A percentile compares a stretch with the other conserved stretches of the same genome.
These are phyloP conservation scores for Amblyjoppa proteus DNA, from an alignment of 2,888 invertebrate genomes.

Conservation along the genomic window DNA sequence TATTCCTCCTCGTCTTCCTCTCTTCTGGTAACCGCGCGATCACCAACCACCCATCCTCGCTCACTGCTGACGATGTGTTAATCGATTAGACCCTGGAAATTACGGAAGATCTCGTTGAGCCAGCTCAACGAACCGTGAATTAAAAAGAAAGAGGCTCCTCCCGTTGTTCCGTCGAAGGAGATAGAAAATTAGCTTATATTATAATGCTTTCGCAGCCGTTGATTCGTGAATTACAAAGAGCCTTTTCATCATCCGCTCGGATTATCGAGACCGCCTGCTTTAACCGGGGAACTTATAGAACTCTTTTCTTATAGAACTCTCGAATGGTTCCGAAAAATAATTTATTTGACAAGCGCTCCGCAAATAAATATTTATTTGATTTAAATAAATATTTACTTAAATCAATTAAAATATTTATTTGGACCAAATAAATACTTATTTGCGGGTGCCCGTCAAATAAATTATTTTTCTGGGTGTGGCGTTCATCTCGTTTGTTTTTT, in stretches of 20 bases:
- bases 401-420: no score
- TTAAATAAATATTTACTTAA: no score
- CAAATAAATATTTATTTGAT: no score
- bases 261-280: neutral
- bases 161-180: neutral
- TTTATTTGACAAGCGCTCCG: no score
- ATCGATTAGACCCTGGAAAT: constrained; percentile 11
- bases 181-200: constrained; percentile 12
- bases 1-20: neutral
- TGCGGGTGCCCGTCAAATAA: no score
- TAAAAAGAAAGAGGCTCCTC: neutral
- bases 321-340: neutral
- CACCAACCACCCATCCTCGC: neutral
- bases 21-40: neutral
- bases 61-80: neutral
- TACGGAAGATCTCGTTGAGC: constrained; percentile 16
- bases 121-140: constrained; percentile 16
- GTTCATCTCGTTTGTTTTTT: neutral
- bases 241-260: constrained; percentile 8
- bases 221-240: constrained; percentile 25
- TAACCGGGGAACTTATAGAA: constrained; percentile 3
- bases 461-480: no score
- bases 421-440: no score
- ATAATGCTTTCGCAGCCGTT: constrained; percentile 5
- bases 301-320: no score